Base-by-base conservation (phyloP, 2,888 invertebrate species). In the Dicroscelio sp. region DNA sequence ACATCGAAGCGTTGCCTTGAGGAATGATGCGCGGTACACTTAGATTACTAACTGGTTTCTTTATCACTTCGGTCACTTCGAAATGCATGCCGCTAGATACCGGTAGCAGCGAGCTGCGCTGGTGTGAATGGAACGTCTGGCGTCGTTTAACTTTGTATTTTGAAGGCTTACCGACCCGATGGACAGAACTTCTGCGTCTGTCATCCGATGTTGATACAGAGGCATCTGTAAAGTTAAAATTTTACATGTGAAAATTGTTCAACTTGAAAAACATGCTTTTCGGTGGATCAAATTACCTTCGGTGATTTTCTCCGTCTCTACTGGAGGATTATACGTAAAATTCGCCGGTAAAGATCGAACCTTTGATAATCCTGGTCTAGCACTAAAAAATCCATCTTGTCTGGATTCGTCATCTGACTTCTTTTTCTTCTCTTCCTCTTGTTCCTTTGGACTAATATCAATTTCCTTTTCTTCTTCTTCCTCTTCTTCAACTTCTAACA, bases 281-380 rank as follows among this genome's bases (percentile, higher is more conserved):
- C n/a, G n/a, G n/a, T n/a, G n/a, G n/a, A n/a, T n/a, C n/a, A n/a
- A n/a, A 67, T 33, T 92, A 95, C 96, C 96, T 78, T 96, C 96
- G 73, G 93, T 93, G 58, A 93, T 92, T 84, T 92, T 94, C 60
- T 95, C 96, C 48, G 90, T 95, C 27, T 94, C 96, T 12, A 97
- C 97, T 52, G 98, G 98, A 92, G 98, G 98, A 96, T 98, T 98
- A 97, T 98, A 99, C 43, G 98, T 98, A 97, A 99, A 99, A 97
- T 99, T 98, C 84, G 98, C 98, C 83, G 99, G 99, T 93, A 99
- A 97, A 86, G 99, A 99, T 90, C 98, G 98, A 95, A 98, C 98
- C 97, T 97, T 96, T 12, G 97, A 96, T 27, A 96, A 94, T 20
- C 95, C 95, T 23, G 95, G 95, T 92, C 90, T 92, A 38, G 90